phyloP scores from a whole-genome alignment of 2,797 vertebrate genomes.

The Potorous gilbertii region DNA sequence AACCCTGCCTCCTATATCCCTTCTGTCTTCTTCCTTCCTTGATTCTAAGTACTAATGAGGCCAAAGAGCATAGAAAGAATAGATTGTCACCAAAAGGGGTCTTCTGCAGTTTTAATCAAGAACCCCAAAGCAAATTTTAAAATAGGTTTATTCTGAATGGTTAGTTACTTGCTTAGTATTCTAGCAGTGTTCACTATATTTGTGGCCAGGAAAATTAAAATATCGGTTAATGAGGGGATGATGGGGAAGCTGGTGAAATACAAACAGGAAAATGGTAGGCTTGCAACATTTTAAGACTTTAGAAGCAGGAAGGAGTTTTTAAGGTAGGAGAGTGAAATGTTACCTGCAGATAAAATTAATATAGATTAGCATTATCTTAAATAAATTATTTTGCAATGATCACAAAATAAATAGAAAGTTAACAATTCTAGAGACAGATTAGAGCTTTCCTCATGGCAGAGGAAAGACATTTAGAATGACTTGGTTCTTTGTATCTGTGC shows the following conservation, averaged over 20 bases:
- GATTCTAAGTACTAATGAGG: not conserved
- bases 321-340: not conserved
- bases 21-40: not conserved
- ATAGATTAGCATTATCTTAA: not conserved
- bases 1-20: not conserved
- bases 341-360: not conserved
- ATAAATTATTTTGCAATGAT: slow-evolving; percentile 30
- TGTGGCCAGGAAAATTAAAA: not conserved
- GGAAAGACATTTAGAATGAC: slow-evolving; percentile 12
- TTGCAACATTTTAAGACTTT: slow-evolving; percentile 26
- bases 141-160: not conserved
- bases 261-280: slow-evolving; percentile 24
- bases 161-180: not conserved
- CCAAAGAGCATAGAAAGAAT: not conserved
- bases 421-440: slow-evolving; percentile 1
- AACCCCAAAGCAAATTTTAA: slow-evolving; percentile 19
- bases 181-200: not conserved
- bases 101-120: not conserved
- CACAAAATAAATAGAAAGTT: slow-evolving; percentile 16
- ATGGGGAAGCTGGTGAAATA: not conserved
- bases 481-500: not conserved
- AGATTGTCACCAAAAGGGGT: not conserved
- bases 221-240: not conserved
- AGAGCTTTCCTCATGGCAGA: not conserved
- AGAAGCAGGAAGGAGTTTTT: not conserved